phyloP scores from a whole-genome alignment of 2,113 vertebrate species.

The Bubo scandiacus region DNA sequence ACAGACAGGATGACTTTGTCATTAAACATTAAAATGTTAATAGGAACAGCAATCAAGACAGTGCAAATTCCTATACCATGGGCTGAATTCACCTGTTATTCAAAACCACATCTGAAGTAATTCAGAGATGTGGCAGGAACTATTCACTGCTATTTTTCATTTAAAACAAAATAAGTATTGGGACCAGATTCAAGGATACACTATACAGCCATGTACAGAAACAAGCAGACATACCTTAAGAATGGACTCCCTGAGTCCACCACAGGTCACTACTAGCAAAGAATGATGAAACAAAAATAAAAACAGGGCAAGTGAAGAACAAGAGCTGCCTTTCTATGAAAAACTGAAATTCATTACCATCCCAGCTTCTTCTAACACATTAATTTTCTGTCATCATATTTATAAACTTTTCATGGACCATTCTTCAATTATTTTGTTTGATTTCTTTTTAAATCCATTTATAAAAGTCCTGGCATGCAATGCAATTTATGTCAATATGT shows the following conservation, averaged over 20 bases:
- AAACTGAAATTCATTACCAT: neutral
- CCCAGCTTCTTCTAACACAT: neutral
- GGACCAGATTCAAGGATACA: neutral
- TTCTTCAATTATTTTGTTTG: neutral
- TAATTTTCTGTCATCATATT: neutral
- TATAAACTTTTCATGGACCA: neutral
- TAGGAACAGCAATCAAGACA: neutral
- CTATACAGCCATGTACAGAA: neutral
- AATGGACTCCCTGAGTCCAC: neutral
- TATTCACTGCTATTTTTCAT: neutral
- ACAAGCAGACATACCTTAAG: neutral
- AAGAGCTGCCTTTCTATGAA: neutral
- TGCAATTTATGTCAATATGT: neutral
- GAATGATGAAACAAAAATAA: neutral
- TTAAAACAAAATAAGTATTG: neutral
- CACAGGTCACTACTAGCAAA: neutral
- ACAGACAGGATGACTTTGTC: neutral
- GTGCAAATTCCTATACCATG: neutral
- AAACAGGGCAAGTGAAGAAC: neutral
- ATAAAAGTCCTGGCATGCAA: neutral
- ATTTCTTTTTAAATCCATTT: neutral
- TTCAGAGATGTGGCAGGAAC: neutral
- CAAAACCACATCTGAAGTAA: neutral
- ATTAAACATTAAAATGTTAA: conserved; percentile 2
- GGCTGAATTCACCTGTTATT: neutral